Evolutionary conservation across 2,113 vertebrate species (phyloP), one percentile per base, ranked within the genome.

Genomic region (Tricholaema leucomelas): DNA sequence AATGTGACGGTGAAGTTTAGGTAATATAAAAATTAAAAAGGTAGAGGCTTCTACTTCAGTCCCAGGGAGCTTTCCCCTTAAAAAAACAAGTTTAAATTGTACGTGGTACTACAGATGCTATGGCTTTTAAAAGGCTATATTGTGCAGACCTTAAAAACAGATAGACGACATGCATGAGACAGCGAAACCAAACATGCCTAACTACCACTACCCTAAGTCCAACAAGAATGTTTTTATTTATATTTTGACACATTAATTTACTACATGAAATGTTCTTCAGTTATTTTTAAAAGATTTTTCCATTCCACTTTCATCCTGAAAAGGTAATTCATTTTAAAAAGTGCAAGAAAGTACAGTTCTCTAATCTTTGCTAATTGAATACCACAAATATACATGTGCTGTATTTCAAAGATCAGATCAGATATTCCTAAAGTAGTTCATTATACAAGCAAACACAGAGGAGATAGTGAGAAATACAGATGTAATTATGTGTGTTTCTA

Each of bases 401-500:
- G 33, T 63, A 94, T 80, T 90, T 86, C 64, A 73, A 91, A 88
- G 72, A 94, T 83, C 38, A 77, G 61, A 90, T 80, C 91, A 80
- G 59, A 59, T 82, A 85, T 80, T 94, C 83, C 90, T 96, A 97
- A 96, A 97, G 92, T 93, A 97, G 97, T 94, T 96, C 94, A 95
- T 97, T 96, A 96, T 91, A 94, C 71, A 95, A 97, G 92, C 96
- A 97, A 95, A 81, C 85, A 94, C 20, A 94, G 87, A 95, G 88
- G 90, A 97, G 87, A 96, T 91, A 96, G 93, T 86, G 94, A 97
- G 95, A 97, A 97, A 97, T 95, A 96, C 95, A 98, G 92, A 96
- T 95, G 94, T 96, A 97, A 97, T 96, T 97, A 95, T 96, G 92
- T 96, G 56, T 86, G 91, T 96, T 96, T 96, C 96, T 91, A 95